Evolutionary conservation across 2,113 vertebrate genomes (phyloP).

Genomic region (Furnarius figulus): DNA sequence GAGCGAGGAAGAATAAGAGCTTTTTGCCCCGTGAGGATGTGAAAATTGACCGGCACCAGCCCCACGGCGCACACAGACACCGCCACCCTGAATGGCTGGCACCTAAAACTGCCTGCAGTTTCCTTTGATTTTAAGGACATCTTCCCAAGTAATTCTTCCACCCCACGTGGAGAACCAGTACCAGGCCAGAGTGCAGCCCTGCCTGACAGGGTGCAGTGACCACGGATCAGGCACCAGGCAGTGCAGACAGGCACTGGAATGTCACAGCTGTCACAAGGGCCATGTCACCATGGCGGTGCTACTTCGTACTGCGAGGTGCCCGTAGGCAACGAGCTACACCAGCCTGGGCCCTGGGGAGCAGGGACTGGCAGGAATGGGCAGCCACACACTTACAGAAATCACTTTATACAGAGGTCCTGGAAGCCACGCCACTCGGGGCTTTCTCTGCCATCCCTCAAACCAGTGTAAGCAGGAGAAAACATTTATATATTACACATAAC

Average conservation of each 20-base stretch:
- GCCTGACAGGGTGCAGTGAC: background rate
- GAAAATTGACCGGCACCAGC: background rate
- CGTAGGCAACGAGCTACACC: background rate
- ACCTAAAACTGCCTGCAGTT: background rate
- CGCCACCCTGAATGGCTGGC: background rate
- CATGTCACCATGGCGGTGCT: background rate
- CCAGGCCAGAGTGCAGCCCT: background rate
- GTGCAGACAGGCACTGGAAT: rapidly evolving
- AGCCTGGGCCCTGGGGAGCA: background rate
- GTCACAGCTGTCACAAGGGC: background rate
- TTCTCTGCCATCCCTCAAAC: background rate
- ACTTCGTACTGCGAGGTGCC: background rate
- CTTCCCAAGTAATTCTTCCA: too few relatives aligned
- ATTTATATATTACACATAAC: background rate
- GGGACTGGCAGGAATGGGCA: background rate
- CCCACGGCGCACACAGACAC: background rate
- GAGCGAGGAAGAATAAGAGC: background rate
- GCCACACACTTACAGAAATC: background rate
- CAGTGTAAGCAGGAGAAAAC: background rate
- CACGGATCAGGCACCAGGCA: background rate
- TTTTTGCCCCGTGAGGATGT: background rate
- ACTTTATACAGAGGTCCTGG: background rate
- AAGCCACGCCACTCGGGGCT: background rate
- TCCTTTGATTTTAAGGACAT: rapidly evolving
- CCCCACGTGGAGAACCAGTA: background rate